Evolutionary conservation across 2,888 invertebrate genomes (phyloP).

Genomic region (Idaea biselata): DNA sequence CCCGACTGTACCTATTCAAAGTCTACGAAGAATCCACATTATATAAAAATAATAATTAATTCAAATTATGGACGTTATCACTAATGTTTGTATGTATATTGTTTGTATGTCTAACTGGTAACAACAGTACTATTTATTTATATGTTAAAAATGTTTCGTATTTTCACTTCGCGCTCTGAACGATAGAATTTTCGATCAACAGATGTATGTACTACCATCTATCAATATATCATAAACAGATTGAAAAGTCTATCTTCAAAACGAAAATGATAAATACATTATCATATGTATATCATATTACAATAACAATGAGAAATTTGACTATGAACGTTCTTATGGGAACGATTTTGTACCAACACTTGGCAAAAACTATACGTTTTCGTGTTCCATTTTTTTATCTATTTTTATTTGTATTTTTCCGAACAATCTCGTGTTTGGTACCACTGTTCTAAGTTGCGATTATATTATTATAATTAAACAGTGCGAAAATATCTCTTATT

Average conservation of each 20-base stretch:
- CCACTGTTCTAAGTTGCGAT: slow-evolving; percentile 18
- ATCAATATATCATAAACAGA: slow-evolving; percentile 13
- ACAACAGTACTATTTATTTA: slow-evolving; percentile 59
- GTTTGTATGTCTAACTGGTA: slow-evolving; percentile 62
- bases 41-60: slow-evolving; percentile 40
- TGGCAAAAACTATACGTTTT: neutral
- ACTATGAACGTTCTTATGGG: neutral
- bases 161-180: slow-evolving; percentile 18
- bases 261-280: neutral
- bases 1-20: too few relatives aligned
- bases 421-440: slow-evolving; percentile 26
- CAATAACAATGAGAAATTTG: slow-evolving; percentile 5
- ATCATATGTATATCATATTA: neutral
- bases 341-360: slow-evolving; percentile 4
- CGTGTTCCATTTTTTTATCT: neutral
- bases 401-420: slow-evolving; percentile 3
- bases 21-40: slow-evolving; percentile 15
- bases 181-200: slow-evolving; percentile 9
- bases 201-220: neutral
- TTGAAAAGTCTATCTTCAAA: neutral
- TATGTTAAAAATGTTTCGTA: slow-evolving; percentile 31
- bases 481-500: slow-evolving; percentile 79
- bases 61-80: slow-evolving; percentile 43
- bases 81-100: slow-evolving; percentile 25
- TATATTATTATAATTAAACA: slow-evolving; percentile 66